Conservation (phyloP, 2,113 vertebrate genomes). For the Monopterus albus region DNA sequence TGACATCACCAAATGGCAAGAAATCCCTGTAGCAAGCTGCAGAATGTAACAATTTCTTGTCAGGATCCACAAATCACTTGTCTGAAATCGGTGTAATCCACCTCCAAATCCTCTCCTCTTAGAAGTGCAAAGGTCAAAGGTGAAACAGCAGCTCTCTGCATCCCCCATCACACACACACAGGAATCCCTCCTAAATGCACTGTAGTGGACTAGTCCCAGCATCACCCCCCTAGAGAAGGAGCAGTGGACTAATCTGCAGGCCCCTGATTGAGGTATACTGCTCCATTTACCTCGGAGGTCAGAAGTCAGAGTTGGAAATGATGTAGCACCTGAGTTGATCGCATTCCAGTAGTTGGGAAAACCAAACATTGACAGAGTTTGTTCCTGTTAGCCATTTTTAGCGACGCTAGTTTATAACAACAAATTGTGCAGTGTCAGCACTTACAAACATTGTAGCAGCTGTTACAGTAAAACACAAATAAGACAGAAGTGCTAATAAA, state of each 20-base stretch:
- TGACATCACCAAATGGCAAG: conserved; percentile 13
- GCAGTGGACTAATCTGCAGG: conserved; percentile 54
- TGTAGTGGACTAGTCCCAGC: conserved; percentile 57
- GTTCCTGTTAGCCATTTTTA: too few relatives aligned
- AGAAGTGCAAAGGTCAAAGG: conserved; percentile 65
- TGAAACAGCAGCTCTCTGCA: conserved; percentile 60
- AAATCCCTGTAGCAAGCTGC: background rate
- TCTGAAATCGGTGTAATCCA: conserved; percentile 29
- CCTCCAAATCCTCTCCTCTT: conserved; percentile 42
- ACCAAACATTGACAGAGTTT: too few relatives aligned
- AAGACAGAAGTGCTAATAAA: too few relatives aligned
- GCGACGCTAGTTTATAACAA: too few relatives aligned
- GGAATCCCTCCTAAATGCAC: conserved; percentile 25
- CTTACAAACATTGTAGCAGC: too few relatives aligned
- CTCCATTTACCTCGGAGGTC: too few relatives aligned
- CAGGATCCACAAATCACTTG: conserved; percentile 32
- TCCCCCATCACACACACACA: conserved; percentile 5
- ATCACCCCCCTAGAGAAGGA: conserved; percentile 16
- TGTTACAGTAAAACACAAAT: too few relatives aligned
- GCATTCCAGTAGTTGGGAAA: too few relatives aligned
- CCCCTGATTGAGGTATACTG: conserved; percentile 68
- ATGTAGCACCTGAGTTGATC: too few relatives aligned
- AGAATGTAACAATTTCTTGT: conserved; percentile 17
- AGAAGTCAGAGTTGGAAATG: too few relatives aligned
- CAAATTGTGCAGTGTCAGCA: too few relatives aligned